These are phyloP conservation scores for Agrotis puta DNA, from an alignment of 2,888 invertebrate genomes.

Conservation along the genomic window DNA sequence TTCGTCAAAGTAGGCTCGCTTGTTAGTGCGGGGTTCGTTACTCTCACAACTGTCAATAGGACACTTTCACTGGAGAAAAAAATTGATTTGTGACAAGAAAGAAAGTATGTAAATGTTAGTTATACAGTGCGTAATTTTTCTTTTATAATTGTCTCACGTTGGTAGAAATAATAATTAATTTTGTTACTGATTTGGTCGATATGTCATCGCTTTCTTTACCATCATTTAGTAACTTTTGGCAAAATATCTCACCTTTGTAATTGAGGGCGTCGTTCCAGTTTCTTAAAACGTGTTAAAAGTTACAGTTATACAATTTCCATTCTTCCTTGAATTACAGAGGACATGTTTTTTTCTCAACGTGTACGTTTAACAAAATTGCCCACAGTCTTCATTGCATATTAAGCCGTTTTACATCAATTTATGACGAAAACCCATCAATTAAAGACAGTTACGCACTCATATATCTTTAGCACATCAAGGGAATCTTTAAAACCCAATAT, in stretches of 20 bases:
- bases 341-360: conserved; percentile 13
- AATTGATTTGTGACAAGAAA: conserved; percentile 53
- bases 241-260: neutral
- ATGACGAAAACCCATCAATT: conserved; percentile 33
- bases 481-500: conserved; percentile 46
- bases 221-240: too few relatives aligned
- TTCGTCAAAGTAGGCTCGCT: conserved; percentile 34
- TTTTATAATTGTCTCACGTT: conserved; percentile 22
- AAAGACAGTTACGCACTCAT: conserved; percentile 18
- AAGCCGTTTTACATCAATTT: conserved; percentile 23
- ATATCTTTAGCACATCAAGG: conserved; percentile 33
- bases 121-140: conserved; percentile 10
- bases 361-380: conserved; percentile 39
- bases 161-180: conserved; percentile 13
- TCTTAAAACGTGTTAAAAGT: neutral
- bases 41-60: conserved; percentile 47
- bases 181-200: neutral
- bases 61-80: conserved; percentile 57
- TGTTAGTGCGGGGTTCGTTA: conserved; percentile 26
- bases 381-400: conserved; percentile 36
- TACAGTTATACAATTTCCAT: conserved; percentile 11
- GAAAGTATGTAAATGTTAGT: conserved; percentile 49
- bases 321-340: conserved; percentile 17
- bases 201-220: neutral
- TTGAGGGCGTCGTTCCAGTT: neutral